Evolutionary conservation across 1,140 invertebrate genomes (phyloP).

Genomic region (Bathynomus jamesi): DNA sequence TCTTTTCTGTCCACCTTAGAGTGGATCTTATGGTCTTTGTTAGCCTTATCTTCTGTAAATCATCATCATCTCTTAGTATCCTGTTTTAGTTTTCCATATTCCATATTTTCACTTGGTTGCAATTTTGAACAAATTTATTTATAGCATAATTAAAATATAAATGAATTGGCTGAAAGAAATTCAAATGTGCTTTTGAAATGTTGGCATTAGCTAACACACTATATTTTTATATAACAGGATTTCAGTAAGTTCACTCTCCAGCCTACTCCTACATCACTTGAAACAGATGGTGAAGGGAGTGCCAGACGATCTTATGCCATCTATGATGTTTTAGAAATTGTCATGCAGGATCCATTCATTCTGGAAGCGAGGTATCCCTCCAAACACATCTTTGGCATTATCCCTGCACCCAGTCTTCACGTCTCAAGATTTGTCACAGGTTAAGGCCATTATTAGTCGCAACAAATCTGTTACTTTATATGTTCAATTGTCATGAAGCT

Average conservation of each 20-base stretch:
- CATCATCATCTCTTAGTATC: too few relatives aligned
- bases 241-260: slow-evolving; percentile 18
- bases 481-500: too few relatives aligned
- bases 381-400: slow-evolving; percentile 22
- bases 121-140: too few relatives aligned
- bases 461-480: too few relatives aligned
- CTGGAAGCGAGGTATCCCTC: slow-evolving; percentile 16
- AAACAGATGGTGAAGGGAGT: slow-evolving; percentile 11
- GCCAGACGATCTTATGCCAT: slow-evolving; percentile 15
- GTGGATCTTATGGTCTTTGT: too few relatives aligned
- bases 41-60: too few relatives aligned
- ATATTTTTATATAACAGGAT: slow-evolving; percentile 11
- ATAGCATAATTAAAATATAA: background rate
- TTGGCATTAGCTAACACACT: background rate
- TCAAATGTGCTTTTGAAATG: too few relatives aligned
- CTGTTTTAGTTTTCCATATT: too few relatives aligned
- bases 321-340: slow-evolving; percentile 11
- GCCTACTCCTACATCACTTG: slow-evolving; percentile 11
- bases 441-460: too few relatives aligned
- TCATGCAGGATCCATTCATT: slow-evolving; percentile 16
- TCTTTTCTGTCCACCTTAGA: too few relatives aligned
- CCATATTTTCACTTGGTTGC: too few relatives aligned
- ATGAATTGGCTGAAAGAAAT: too few relatives aligned
- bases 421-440: slow-evolving; percentile 55
- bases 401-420: slow-evolving; percentile 39